A percentile compares a stretch with the other conserved stretches of the same genome.
Conservation (phyloP, 2,797 vertebrate species). For the Orientallactaga sibirica region DNA sequence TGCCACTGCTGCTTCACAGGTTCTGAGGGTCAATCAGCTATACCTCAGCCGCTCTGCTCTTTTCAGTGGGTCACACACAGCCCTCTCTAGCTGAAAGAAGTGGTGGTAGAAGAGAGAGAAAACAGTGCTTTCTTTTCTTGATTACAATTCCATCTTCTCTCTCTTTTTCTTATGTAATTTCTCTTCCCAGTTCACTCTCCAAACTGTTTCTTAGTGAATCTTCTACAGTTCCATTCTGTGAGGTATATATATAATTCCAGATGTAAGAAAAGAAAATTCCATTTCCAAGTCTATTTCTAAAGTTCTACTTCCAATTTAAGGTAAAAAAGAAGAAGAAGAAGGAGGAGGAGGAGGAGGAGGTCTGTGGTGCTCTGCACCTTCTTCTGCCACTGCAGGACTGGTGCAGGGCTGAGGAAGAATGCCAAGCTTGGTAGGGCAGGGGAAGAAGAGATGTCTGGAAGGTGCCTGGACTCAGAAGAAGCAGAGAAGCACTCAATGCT, state of each 20-base stretch:
- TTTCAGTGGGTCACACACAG: neutral
- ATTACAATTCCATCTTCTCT: neutral
- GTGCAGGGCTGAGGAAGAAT: neutral
- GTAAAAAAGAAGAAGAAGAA: neutral
- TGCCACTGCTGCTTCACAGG: neutral
- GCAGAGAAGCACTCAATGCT: neutral
- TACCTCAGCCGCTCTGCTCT: neutral
- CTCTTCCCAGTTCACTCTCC: neutral
- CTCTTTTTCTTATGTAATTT: neutral
- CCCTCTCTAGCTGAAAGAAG: neutral
- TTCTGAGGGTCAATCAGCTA: neutral
- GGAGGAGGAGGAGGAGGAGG: neutral
- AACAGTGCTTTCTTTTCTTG: neutral
- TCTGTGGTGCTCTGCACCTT: neutral
- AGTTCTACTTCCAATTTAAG: constrained; percentile 1
- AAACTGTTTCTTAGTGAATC: constrained; percentile 1
- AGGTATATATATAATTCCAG: constrained; percentile 47
- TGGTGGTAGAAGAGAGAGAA: neutral
- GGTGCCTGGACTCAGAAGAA: neutral
- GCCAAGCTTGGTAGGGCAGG: neutral
- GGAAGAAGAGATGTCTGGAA: neutral
- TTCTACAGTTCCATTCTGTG: neutral
- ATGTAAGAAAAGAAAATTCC: constrained; percentile 9
- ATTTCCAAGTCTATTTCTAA: neutral
- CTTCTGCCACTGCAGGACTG: neutral